phyloP scores from a whole-genome alignment of 1,140 invertebrate species.

The Chrysopa pallens region DNA sequence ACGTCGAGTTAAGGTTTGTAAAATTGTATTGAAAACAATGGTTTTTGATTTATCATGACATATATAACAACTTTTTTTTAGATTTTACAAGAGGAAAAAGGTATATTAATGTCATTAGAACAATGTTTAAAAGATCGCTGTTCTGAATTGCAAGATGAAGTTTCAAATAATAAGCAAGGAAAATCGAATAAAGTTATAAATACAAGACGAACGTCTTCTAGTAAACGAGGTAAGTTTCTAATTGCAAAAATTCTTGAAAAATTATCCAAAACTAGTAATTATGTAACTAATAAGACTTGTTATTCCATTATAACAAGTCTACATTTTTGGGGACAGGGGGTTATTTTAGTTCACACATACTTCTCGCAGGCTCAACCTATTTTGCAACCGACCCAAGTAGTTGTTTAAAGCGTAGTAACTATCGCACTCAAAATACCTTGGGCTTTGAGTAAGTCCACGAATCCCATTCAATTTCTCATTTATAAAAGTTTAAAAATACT shows the following conservation, averaged over 20 bases:
- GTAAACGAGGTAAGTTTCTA: constrained; percentile 8
- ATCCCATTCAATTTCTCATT: too few species aligned
- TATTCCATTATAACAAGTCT: too few species aligned
- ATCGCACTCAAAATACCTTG: too few species aligned
- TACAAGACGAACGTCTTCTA: constrained; percentile 5
- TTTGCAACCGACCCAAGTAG: too few species aligned
- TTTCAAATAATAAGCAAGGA: constrained; percentile 18
- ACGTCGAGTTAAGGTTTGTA: constrained; percentile 41
- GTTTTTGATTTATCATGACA: neutral
- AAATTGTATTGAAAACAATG: neutral
- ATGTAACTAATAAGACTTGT: constrained; percentile 22
- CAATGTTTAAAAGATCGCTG: constrained; percentile 57
- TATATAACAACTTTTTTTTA: constrained; percentile 18
- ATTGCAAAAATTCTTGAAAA: neutral
- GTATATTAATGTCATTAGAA: constrained; percentile 53
- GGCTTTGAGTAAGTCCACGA: too few species aligned
- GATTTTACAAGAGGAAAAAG: constrained; percentile 63
- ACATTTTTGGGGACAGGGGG: too few species aligned
- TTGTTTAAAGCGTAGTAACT: too few species aligned
- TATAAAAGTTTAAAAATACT: too few species aligned
- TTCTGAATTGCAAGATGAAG: constrained; percentile 41
- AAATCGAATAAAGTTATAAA: constrained; percentile 1
- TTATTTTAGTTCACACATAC: too few species aligned
- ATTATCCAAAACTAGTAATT: constrained; percentile 12
- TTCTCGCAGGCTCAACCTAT: too few species aligned